Base-by-base conservation (phyloP, 1,140 invertebrate genomes). In the Zaprionus nigranus region DNA sequence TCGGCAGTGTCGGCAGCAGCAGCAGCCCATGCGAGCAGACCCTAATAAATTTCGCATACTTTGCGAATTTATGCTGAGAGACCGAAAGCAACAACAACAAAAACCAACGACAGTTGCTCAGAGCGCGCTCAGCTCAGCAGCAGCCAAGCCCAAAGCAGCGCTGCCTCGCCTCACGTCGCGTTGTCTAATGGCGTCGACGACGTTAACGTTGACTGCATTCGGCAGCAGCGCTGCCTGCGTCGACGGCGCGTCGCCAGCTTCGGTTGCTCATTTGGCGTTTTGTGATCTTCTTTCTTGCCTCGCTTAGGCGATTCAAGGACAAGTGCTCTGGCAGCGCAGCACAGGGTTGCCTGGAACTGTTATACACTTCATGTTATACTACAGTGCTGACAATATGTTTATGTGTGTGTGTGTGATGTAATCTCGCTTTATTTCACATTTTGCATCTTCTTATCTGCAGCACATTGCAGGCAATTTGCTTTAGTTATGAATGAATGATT, bases 31-130 rank as follows among this genome's bases (percentile, higher is more conserved):
- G 80, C 74, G 83, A 87, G 40, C 84, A 87, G 86, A 88, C 85
- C 85, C 86, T 88, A 88, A 88, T 88, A 88, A 88, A 88, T 88
- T 88, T 88, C 85, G 85, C 85, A 88, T 88, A 88, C 85, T 88
- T 88, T 81, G 85, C 85, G 85, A 88, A 88, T 88, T 88, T 88
- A 88, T 88, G 85, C 85, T 88, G 81, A 90, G 84, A 74, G 72
- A 90, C 54, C 66, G 78, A 72, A 74, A 83, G 66, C 79, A 82
- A 74, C 76, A 67, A 17, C 66, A 58, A 40, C 68, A 79, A 34
- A 49, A 62, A 58, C 30, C 64, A 81, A 60, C 84, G 81, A 83
- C 84, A 88, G 83, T 82, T 87, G 83, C 71, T 79, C 76, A 56
- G 43, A 51, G 61, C 73, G 61, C 73, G 26, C 49, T 34, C 30